Conservation (phyloP, 1,140 invertebrate species). For the Drosophila pallidifrons region DNA sequence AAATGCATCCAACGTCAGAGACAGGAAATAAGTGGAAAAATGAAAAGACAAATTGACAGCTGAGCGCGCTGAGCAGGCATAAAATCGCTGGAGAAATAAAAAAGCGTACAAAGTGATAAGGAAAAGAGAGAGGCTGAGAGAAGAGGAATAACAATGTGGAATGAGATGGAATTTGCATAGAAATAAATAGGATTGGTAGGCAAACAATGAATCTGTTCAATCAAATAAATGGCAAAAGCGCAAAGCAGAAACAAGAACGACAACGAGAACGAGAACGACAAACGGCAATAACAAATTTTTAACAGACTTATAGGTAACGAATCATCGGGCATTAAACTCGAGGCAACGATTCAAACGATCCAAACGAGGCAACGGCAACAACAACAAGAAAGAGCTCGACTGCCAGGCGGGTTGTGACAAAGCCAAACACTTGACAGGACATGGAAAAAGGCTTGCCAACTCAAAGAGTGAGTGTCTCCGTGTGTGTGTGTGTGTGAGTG, state of each 20-base stretch:
- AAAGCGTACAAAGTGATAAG: slow-evolving; percentile 8
- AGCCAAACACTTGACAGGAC: slow-evolving; percentile 62
- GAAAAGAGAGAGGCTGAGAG: slow-evolving; percentile 12
- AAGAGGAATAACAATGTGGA: slow-evolving; percentile 14
- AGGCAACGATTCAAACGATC: slow-evolving; percentile 5
- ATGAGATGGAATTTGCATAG: slow-evolving; percentile 38
- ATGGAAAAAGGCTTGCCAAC: slow-evolving; percentile 71
- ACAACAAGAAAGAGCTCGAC: neutral
- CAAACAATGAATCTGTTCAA: slow-evolving; percentile 53
- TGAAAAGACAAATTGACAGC: slow-evolving; percentile 71
- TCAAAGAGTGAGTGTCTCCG: slow-evolving; percentile 5
- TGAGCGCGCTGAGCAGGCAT: slow-evolving; percentile 10
- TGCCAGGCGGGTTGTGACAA: slow-evolving; percentile 22
- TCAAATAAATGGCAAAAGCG: slow-evolving; percentile 57
- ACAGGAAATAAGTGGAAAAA: slow-evolving; percentile 68
- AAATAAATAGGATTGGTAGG: slow-evolving; percentile 65
- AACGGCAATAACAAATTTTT: slow-evolving; percentile 11
- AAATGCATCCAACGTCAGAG: slow-evolving; percentile 70
- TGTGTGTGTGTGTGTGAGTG: slow-evolving; percentile 13
- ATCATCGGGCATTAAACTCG: slow-evolving; percentile 38
- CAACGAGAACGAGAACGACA: neutral
- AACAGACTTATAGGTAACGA: slow-evolving; percentile 25
- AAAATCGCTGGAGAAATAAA: slow-evolving; percentile 25
- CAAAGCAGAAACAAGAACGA: neutral
- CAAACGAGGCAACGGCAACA: neutral